Evolutionary conservation across 2,113 vertebrate genomes (phyloP).

Genomic region (Nycticorax nycticorax): DNA sequence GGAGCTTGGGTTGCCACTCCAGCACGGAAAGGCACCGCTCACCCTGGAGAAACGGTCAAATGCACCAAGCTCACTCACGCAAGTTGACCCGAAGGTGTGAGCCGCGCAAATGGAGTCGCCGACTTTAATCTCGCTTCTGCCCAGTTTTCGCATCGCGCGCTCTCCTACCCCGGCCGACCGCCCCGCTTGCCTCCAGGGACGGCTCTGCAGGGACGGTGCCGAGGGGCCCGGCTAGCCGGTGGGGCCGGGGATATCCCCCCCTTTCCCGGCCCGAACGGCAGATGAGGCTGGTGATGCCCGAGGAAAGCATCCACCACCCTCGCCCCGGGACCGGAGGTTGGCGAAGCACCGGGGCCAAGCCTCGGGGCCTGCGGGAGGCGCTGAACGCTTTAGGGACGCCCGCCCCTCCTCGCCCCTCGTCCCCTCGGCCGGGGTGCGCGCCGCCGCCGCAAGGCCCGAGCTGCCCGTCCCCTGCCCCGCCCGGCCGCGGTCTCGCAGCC

Average conservation of each 20-base stretch:
- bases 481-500: not conserved
- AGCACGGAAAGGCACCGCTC: not conserved
- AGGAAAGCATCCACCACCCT: not conserved
- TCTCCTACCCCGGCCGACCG: not conserved
- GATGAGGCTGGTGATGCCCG: not conserved
- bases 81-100: not conserved
- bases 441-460: not conserved
- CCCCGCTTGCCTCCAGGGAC: not conserved
- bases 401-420: too few relatives aligned
- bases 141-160: rapidly evolving
- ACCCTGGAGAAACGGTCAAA: not conserved
- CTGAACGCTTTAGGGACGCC: not conserved
- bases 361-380: not conserved
- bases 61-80: not conserved
- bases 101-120: rapidly evolving
- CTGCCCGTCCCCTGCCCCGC: not conserved
- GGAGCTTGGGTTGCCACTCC: not conserved
- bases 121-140: not conserved
- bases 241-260: not conserved
- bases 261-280: not conserved
- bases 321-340: not conserved
- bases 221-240: not conserved
- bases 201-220: not conserved
- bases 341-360: not conserved
- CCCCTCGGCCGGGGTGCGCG: too few relatives aligned